phyloP scores from a whole-genome alignment of 2,888 invertebrate species.

The Archips xylosteana region DNA sequence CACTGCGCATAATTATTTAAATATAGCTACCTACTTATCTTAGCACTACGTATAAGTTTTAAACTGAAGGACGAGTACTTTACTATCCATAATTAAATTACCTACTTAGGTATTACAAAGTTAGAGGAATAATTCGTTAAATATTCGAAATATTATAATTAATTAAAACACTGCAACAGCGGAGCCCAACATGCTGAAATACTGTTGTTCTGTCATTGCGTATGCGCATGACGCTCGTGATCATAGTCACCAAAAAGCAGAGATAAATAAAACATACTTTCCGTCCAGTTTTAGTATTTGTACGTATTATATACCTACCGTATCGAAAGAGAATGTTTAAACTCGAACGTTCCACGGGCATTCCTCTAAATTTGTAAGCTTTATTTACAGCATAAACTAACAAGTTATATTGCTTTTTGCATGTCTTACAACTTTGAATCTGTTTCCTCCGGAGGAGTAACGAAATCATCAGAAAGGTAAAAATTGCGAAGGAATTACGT shows the following conservation, averaged over 20 bases:
- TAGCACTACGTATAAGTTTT: neutral
- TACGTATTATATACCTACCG: too few species aligned
- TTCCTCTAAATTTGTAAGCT: slow-evolving; percentile 30
- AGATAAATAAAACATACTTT: too few species aligned
- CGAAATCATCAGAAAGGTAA: slow-evolving; percentile 87
- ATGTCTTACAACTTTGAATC: slow-evolving; percentile 90
- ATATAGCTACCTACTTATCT: neutral
- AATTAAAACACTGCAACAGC: too few species aligned
- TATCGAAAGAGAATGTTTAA: too few species aligned
- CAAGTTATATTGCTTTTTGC: slow-evolving; percentile 86
- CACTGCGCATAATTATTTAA: neutral
- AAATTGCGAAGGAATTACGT: slow-evolving; percentile 42
- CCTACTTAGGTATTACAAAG: slow-evolving; percentile 3
- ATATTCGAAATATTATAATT: too few species aligned
- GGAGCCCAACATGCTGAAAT: too few species aligned
- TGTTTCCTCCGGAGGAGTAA: slow-evolving; percentile 87
- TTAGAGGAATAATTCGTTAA: slow-evolving; percentile 4
- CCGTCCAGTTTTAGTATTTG: too few species aligned
- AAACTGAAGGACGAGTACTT: neutral
- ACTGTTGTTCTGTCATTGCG: too few species aligned
- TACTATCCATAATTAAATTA: neutral
- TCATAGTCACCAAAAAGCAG: too few species aligned
- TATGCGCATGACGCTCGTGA: too few species aligned
- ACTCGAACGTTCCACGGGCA: neutral
- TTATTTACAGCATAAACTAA: slow-evolving; percentile 62